Conservation (phyloP, 2,888 invertebrate genomes). For the Spicauda simplicius region DNA sequence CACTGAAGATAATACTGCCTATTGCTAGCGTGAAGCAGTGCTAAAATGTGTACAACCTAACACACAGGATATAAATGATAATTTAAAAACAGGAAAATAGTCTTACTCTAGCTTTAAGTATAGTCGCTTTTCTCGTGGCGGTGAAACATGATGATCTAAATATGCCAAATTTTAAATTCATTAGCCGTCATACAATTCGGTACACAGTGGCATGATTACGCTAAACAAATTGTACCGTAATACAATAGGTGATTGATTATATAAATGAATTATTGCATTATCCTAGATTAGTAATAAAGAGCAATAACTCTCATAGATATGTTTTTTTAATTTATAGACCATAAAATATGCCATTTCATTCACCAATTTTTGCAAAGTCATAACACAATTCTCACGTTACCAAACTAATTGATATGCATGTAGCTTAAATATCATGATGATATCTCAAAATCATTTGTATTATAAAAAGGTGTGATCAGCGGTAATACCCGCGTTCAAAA, state of each 20-base stretch:
- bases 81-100: too few relatives aligned
- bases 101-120: not conserved
- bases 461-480: not conserved
- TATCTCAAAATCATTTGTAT: not conserved
- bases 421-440: not conserved
- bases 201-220: constrained; percentile 7
- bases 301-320: not conserved
- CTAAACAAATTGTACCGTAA: constrained; percentile 15
- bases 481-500: too few relatives aligned
- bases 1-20: too few relatives aligned
- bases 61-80: too few relatives aligned
- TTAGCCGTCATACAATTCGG: not conserved
- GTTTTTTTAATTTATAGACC: not conserved
- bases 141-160: not conserved
- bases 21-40: too few relatives aligned
- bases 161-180: constrained; percentile 1
- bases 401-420: not conserved
- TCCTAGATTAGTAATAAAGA: constrained; percentile 3
- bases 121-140: not conserved
- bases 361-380: not conserved
- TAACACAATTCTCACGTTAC: not conserved
- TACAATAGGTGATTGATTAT: constrained; percentile 9
- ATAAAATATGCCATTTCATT: not conserved
- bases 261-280: constrained; percentile 10
- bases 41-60: too few relatives aligned